Evolutionary conservation across 37 sponge, comb jelly and placozoan species (phyloP), one percentile per base, ranked within the genome.

Genomic region (Amphimedon queenslandica): DNA sequence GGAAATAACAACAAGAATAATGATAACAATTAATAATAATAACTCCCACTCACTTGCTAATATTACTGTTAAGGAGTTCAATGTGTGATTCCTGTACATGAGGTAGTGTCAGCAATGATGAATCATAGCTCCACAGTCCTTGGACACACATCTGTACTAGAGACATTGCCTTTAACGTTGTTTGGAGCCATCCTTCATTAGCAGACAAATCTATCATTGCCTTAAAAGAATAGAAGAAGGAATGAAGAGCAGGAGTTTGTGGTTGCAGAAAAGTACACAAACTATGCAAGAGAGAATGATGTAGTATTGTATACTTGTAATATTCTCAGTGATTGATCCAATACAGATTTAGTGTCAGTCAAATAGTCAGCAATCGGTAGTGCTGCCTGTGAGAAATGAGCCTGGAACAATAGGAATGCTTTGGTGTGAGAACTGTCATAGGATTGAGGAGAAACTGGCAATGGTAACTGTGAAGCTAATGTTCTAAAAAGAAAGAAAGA

Each of bases 321-420:
- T 16, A 98, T 98, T 63, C 99, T 86, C 57, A 98, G 73, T 0
- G 93, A 87, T 58, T 98, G 99, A 70, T 98, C 99, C 21, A 94
- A 82, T 1, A 98, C 95, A 42, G 95, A 86, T 81, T 98, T 98
- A 58, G 93, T 94, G 61, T 98, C 99, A n/a, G 99, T 98, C 36
- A 57, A 21, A 36, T 98, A 98, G 79, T 98, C 99, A 20, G 87
- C 84, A 13, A 94, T 89, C 39, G 99, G 99, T 23, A 98, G 80
- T 23, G 63, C 78, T 20, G 72, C 70, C 1, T 83, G 75, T 20
- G 85, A 72, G 80, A 94, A 98, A 73, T 98, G 99, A 23, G 95
- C 95, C 55, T 98, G 99, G 29, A 94, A 71, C 31, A 98, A 77
- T 53, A 98, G 88, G 63, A 88, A 89, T 2, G 92, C 69, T 74